Percentiles rank a stretch among this genome's conserved stretches.
Conservation (phyloP, 2,113 vertebrate genomes). For the Reinhardtius hippoglossoides region DNA sequence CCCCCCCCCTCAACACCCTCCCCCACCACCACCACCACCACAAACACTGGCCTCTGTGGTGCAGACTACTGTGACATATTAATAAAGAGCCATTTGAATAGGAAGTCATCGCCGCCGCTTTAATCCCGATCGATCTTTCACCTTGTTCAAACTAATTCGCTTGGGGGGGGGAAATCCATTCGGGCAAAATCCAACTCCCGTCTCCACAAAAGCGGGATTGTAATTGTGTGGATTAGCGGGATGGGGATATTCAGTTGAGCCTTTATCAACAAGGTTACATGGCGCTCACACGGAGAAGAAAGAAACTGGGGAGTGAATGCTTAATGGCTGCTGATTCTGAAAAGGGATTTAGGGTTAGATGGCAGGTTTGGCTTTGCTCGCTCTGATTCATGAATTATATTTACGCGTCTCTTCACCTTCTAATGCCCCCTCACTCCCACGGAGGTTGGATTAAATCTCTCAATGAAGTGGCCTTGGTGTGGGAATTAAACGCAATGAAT, state of each 20-base stretch:
- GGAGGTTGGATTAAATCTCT: slow-evolving; percentile 41
- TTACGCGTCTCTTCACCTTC: slow-evolving; percentile 47
- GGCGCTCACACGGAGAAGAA: slow-evolving; percentile 61
- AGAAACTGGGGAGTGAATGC: slow-evolving; percentile 50
- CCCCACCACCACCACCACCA: slow-evolving; percentile 52
- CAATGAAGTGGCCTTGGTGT: slow-evolving; percentile 62
- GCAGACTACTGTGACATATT: slow-evolving; percentile 76
- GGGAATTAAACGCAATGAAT: slow-evolving; percentile 42
- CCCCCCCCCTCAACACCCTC: background rate
- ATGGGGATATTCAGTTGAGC: slow-evolving; percentile 70
- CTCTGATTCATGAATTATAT: slow-evolving; percentile 41
- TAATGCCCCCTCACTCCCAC: slow-evolving; percentile 41
- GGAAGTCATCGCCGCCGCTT: slow-evolving; percentile 63
- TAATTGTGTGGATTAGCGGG: slow-evolving; percentile 75
- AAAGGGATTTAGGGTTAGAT: slow-evolving; percentile 60
- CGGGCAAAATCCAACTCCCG: slow-evolving; percentile 54
- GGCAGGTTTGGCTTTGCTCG: slow-evolving; percentile 13
- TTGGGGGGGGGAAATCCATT: slow-evolving; percentile 47
- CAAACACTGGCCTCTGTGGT: slow-evolving; percentile 47
- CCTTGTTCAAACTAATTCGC: slow-evolving; percentile 73
- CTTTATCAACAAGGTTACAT: slow-evolving; percentile 76
- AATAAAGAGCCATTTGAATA: slow-evolving; percentile 69
- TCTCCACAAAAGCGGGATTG: slow-evolving; percentile 70
- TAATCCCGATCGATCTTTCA: slow-evolving; percentile 81
- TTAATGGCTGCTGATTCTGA: slow-evolving; percentile 54